A percentile compares a stretch with the other conserved stretches of the same genome.
phyloP scores from a whole-genome alignment of 53 echinoderm and acorn worm genomes.

The Arbacia lixula region DNA sequence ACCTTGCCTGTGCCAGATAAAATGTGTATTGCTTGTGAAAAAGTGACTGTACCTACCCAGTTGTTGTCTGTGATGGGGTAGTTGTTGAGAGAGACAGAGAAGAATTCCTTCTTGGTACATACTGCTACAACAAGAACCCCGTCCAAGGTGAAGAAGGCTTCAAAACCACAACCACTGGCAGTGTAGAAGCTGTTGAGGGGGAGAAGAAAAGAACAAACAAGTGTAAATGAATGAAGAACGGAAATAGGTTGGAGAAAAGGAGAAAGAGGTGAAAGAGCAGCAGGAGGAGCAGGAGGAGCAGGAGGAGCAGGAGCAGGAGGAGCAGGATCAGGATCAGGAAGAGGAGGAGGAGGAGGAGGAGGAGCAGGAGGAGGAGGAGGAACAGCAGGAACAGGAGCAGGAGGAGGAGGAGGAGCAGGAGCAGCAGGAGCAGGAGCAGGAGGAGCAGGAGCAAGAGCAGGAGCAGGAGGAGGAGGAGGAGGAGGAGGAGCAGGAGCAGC shows the following conservation, averaged over 20 bases:
- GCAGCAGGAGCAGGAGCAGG: not conserved
- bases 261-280: too few relatives aligned
- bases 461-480: not conserved
- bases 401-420: not conserved
- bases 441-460: not conserved
- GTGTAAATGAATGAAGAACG: not conserved
- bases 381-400: not conserved
- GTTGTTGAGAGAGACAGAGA: constrained; percentile 83
- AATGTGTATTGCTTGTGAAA: too few relatives aligned
- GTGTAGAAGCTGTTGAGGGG: constrained; percentile 76
- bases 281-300: not conserved
- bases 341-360: constrained; percentile 9
- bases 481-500: not conserved
- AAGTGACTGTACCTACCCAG: constrained; percentile 71
- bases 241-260: not conserved
- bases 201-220: not conserved
- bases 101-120: constrained; percentile 93
- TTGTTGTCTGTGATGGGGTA: constrained; percentile 85
- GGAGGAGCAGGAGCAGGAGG: constrained; percentile 1
- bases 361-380: not conserved
- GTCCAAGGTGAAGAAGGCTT: constrained; percentile 95
- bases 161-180: constrained; percentile 87
- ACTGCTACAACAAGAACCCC: constrained; percentile 91
- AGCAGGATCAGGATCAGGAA: constrained; percentile 1
- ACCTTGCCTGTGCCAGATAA: too few relatives aligned